Evolutionary conservation across 2,113 vertebrate genomes (phyloP).

Genomic region (Gobius niger): DNA sequence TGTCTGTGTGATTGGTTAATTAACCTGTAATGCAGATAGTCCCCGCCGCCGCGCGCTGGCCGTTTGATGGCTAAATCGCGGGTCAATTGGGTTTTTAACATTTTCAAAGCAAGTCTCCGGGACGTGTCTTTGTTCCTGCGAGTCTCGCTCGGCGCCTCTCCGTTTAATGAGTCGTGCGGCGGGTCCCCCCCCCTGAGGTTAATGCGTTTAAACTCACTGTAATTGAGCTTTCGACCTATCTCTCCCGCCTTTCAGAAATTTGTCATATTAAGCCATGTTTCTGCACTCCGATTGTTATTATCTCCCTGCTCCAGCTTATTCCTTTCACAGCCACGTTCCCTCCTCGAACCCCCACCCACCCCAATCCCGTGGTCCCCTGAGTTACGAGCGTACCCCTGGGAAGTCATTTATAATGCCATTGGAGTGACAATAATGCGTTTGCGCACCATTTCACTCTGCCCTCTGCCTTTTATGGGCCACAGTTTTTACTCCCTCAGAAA

Average conservation of each 20-base stretch:
- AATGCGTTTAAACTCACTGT: conserved; percentile 76
- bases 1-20: conserved; percentile 79
- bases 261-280: conserved; percentile 59
- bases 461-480: conserved; percentile 62
- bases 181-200: conserved; percentile 67
- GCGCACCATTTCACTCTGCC: conserved; percentile 68
- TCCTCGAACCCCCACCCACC: conserved; percentile 17
- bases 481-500: conserved; percentile 51
- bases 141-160: conserved; percentile 57
- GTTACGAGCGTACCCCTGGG: conserved; percentile 62
- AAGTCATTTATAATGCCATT: conserved; percentile 73
- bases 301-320: conserved; percentile 31
- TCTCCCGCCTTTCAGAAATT: conserved; percentile 50
- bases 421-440: conserved; percentile 71
- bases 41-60: conserved; percentile 58
- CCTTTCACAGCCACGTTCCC: conserved; percentile 15
- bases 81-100: conserved; percentile 78
- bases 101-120: conserved; percentile 68
- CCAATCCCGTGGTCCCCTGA: conserved; percentile 42
- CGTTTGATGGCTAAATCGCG: conserved; percentile 72
- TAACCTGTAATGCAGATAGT: conserved; percentile 76
- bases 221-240: conserved; percentile 75
- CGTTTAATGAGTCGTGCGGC: conserved; percentile 70
- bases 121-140: conserved; percentile 65
- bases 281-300: conserved; percentile 60